These are phyloP conservation scores for Hypomesus transpacificus DNA, from an alignment of 2,113 vertebrate genomes.

Conservation along the genomic window DNA sequence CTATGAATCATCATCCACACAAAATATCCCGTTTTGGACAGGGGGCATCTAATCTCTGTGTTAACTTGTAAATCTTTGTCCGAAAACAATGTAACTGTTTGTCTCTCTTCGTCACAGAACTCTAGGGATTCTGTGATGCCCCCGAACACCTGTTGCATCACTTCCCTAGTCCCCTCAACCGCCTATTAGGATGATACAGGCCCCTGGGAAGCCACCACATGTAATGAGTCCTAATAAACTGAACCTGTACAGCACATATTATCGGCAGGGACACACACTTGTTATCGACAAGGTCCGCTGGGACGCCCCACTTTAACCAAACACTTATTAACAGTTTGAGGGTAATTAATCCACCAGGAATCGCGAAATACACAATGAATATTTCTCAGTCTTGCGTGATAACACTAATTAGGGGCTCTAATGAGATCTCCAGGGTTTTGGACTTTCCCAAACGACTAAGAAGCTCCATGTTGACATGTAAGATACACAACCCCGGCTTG, in stretches of 20 bases:
- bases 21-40: too few species aligned
- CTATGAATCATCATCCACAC: too few species aligned
- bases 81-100: background rate
- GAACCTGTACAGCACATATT: background rate
- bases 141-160: constrained; percentile 3
- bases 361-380: constrained; percentile 14
- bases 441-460: too few species aligned
- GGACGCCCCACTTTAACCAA: constrained; percentile 22
- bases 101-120: background rate
- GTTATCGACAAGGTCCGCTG: constrained; percentile 38
- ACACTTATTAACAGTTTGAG: constrained; percentile 21
- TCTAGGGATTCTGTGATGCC: background rate
- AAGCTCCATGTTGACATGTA: too few species aligned
- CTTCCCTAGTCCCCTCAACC: background rate
- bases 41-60: too few species aligned
- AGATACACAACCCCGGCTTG: too few species aligned
- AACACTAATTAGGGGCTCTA: constrained; percentile 26
- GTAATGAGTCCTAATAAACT: background rate
- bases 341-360: constrained; percentile 47
- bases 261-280: background rate
- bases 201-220: background rate
- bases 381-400: constrained; percentile 28
- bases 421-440: background rate
- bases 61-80: background rate
- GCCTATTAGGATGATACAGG: background rate